phyloP scores from a whole-genome alignment of 2,113 vertebrate genomes.

The Anthoscopus minutus region DNA sequence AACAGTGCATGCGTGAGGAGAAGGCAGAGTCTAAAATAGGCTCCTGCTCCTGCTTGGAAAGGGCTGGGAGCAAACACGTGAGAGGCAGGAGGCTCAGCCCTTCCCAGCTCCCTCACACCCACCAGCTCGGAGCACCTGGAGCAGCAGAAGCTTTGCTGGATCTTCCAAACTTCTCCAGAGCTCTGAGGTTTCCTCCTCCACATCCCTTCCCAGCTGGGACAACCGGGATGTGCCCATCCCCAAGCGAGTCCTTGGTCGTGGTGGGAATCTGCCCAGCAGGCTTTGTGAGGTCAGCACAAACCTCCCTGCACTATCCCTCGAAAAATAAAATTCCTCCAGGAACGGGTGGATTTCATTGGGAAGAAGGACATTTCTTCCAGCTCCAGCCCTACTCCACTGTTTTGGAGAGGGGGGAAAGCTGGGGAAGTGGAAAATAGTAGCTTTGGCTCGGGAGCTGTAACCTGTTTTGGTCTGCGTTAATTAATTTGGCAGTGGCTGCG shows the following conservation, averaged over 20 bases:
- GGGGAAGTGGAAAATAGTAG: constrained; percentile 45
- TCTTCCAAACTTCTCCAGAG: background rate
- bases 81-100: background rate
- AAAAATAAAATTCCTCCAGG: background rate
- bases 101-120: background rate
- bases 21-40: constrained; percentile 46
- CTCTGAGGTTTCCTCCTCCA: background rate
- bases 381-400: background rate
- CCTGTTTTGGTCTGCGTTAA: constrained; percentile 50
- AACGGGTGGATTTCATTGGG: fast-evolving
- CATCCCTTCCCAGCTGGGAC: background rate
- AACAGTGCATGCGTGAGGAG: background rate
- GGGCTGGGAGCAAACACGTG: background rate
- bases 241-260: fast-evolving
- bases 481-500: constrained; percentile 31
- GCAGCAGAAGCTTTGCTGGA: background rate
- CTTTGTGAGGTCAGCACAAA: background rate
- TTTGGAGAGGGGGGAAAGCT: background rate
- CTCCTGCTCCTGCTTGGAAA: constrained; percentile 34
- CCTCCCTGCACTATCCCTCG: fast-evolving
- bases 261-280: fast-evolving
- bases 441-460: constrained; percentile 23
- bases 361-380: background rate
- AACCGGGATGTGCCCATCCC: fast-evolving
- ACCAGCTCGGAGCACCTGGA: background rate